Evolutionary conservation across 2,797 vertebrate species (phyloP), one percentile per base, ranked within the genome.

Genomic region (Rhinogobio ventralis): DNA sequence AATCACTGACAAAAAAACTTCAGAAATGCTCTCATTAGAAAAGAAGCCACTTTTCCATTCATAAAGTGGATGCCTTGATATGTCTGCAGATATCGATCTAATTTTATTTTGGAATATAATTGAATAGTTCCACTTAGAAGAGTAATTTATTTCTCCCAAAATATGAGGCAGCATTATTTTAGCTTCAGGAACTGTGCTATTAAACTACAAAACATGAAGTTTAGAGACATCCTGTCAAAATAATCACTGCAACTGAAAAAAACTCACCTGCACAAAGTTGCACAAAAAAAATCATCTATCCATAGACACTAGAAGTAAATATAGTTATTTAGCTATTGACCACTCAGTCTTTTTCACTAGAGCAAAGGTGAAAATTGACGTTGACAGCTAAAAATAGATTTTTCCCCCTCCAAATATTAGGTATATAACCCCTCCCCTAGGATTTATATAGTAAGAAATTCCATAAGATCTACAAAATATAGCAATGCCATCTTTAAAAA

Each of bases 371-470:
- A 96, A 96, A 95, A 96, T 95, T 95, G 94, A 96, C 90, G 93
- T 91, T 97, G 94, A 95, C 95, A 95, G 96, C 97, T 98, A 99
- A 98, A 99, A 99, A 98, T 98, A 98, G 95, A 97, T 95, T 5
- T 91, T 79, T 75, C 5, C 92, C 87, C 20, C 23, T 67, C 82
- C 71, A 91, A 93, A 90, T 86, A 81, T 69, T 92, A 96, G 95
- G 94, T 96, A 97, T 94, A 95, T 93, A 96, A 96, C 94, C 95
- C 94, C 94, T 95, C 93, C 95, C 95, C 88, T 36, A 90, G 93
- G 95, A 93, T 92, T 88, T 91, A 85, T 87, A 89, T 83, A 88
- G 94, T 95, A 95, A 87, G 94, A 97, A 97, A 96, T 94, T 95
- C 94, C 95, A 96, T 95, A 92, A 94, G 90, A 93, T 96, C 98